Evolutionary conservation across 2,888 invertebrate genomes (phyloP).

Genomic region (Amphipoea oculea): DNA sequence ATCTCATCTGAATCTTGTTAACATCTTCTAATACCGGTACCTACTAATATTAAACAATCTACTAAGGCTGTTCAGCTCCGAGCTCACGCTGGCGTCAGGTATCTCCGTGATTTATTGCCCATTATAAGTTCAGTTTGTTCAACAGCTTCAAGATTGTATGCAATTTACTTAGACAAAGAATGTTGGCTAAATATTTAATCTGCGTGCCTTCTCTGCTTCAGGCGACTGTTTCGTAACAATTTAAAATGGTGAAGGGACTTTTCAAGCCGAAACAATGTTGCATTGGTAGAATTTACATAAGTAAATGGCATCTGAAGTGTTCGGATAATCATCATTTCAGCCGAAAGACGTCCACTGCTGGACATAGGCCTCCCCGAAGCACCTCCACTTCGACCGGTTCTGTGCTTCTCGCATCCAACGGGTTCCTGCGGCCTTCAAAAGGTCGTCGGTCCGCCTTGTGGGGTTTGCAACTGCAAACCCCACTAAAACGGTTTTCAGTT

Average conservation of each 20-base stretch:
- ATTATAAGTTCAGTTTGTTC: conserved; percentile 56
- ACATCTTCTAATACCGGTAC: neutral
- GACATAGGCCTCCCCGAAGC: no score
- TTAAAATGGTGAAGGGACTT: conserved; percentile 3
- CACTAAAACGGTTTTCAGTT: no score
- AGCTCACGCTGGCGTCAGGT: conserved; percentile 24
- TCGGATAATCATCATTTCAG: neutral
- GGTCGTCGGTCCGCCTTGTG: no score
- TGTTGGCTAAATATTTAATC: conserved; percentile 70
- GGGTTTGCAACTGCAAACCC: no score
- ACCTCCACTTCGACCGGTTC: no score
- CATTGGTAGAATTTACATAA: neutral
- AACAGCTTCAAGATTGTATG: conserved; percentile 60
- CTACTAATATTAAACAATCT: conserved; percentile 27
- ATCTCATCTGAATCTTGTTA: neutral
- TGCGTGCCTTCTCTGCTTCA: conserved; percentile 54
- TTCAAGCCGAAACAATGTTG: neutral
- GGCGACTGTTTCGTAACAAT: conserved; percentile 16
- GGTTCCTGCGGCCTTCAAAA: no score
- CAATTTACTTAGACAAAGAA: conserved; percentile 66
- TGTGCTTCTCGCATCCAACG: no score
- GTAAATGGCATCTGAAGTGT: no score
- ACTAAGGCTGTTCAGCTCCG: neutral
- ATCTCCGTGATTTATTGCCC: conserved; percentile 53
- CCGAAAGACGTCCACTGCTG: no score